phyloP scores from a whole-genome alignment of 2,888 invertebrate genomes.

The Catocala fraxini region DNA sequence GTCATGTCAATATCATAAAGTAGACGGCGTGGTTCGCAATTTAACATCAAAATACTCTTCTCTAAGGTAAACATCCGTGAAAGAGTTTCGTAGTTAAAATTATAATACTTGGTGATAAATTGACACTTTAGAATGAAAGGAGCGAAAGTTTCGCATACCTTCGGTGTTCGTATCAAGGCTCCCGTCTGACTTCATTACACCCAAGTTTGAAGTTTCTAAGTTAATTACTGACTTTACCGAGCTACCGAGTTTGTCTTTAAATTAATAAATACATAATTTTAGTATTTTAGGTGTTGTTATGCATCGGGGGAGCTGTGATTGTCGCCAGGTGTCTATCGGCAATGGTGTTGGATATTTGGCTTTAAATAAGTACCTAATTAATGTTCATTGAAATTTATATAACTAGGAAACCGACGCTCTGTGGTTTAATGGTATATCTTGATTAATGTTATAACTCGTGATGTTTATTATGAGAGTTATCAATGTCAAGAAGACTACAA shows the following conservation, averaged over 20 bases:
- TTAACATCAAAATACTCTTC: too few relatives aligned
- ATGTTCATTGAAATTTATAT: too few relatives aligned
- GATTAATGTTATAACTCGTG: too few relatives aligned
- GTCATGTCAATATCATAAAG: too few relatives aligned
- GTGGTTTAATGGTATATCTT: too few relatives aligned
- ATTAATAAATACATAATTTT: slow-evolving; percentile 23
- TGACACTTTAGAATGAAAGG: slow-evolving; percentile 5
- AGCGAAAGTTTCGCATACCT: slow-evolving; percentile 25
- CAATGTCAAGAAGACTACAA: too few relatives aligned
- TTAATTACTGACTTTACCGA: slow-evolving; percentile 35
- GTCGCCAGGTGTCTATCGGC: background rate
- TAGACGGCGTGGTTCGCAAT: too few relatives aligned
- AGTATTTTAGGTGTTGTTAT: slow-evolving; percentile 8
- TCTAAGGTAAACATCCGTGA: background rate
- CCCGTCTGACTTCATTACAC: slow-evolving; percentile 28
- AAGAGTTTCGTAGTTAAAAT: slow-evolving; percentile 5
- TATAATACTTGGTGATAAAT: slow-evolving; percentile 7
- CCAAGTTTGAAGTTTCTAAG: slow-evolving; percentile 36
- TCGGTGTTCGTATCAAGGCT: slow-evolving; percentile 25
- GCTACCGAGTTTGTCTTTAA: slow-evolving; percentile 25
- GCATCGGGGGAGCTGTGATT: background rate
- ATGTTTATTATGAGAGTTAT: too few relatives aligned
- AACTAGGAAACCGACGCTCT: too few relatives aligned
- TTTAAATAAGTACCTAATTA: too few relatives aligned
- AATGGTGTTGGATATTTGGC: too few relatives aligned